Conservation (phyloP, 2,797 vertebrate genomes). For the Clarias laeviceps region DNA sequence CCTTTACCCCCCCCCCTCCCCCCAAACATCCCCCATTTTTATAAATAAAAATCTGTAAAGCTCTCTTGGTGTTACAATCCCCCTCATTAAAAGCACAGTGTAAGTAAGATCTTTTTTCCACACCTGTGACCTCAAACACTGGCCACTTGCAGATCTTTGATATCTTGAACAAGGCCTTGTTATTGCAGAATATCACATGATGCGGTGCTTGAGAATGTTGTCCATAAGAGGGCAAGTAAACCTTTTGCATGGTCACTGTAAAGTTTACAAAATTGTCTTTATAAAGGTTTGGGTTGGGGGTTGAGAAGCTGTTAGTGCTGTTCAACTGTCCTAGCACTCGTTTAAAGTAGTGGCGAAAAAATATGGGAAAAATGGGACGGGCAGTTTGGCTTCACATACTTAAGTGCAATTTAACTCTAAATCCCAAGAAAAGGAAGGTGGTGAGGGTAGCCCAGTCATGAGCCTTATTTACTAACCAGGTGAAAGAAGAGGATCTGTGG, state of each 20-base stretch:
- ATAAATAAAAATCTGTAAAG: not conserved
- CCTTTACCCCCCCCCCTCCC: too few relatives aligned
- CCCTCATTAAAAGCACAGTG: slow-evolving; percentile 65
- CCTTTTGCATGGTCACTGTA: slow-evolving; percentile 16
- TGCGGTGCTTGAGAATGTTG: slow-evolving; percentile 22
- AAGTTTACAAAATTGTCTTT: slow-evolving; percentile 28
- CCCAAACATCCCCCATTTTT: too few relatives aligned
- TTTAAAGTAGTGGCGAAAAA: slow-evolving; percentile 12
- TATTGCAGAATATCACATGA: not conserved
- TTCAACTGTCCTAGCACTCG: too few relatives aligned
- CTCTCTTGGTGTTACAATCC: slow-evolving; percentile 34
- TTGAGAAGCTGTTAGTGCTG: not conserved
- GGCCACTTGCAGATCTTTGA: slow-evolving; percentile 21
- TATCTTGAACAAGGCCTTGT: not conserved
- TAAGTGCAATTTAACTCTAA: slow-evolving; percentile 42
- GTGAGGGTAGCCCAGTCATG: slow-evolving; percentile 47
- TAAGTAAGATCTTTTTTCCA: slow-evolving; percentile 1
- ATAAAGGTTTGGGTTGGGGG: not conserved
- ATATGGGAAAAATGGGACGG: not conserved
- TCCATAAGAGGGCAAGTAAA: not conserved
- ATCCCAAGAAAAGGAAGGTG: not conserved
- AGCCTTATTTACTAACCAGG: slow-evolving; percentile 68
- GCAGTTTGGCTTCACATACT: slow-evolving; percentile 22
- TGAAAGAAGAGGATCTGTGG: not conserved
- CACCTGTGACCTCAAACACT: slow-evolving; percentile 5